Conservation (phyloP, 1,140 invertebrate genomes). For the Drosophila ercepeae region DNA sequence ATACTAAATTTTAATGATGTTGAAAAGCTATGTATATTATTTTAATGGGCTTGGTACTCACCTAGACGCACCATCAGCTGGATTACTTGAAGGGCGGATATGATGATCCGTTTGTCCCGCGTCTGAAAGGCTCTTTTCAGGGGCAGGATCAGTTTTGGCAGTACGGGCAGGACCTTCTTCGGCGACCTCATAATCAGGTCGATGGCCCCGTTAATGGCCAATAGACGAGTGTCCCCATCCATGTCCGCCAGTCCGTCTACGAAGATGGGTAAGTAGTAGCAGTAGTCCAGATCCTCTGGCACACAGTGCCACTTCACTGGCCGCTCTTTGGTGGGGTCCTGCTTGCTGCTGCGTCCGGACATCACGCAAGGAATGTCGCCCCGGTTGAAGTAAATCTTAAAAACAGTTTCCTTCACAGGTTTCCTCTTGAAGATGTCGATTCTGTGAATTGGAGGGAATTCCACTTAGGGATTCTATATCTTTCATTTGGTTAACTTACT, state of each 20-base stretch:
- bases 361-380: conserved; percentile 76
- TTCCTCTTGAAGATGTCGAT: conserved; percentile 70
- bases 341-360: conserved; percentile 52
- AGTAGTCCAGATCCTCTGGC: conserved; percentile 92
- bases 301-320: conserved; percentile 71
- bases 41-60: conserved; percentile 71
- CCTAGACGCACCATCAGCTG: conserved; percentile 91
- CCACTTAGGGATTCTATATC: not conserved
- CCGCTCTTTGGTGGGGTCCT: conserved; percentile 66
- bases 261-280: conserved; percentile 96
- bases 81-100: conserved; percentile 90
- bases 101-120: conserved; percentile 89
- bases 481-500: conserved; percentile 43
- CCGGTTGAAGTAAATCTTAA: conserved; percentile 74
- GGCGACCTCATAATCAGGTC: conserved; percentile 90
- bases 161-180: conserved; percentile 93
- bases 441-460: conserved; percentile 17
- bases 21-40: too few relatives aligned
- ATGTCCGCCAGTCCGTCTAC: conserved; percentile 89
- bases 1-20: too few relatives aligned
- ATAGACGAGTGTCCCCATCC: conserved; percentile 59
- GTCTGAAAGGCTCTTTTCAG: conserved; percentile 95
- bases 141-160: conserved; percentile 96
- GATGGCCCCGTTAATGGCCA: conserved; percentile 70
- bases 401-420: conserved; percentile 69